Base-by-base conservation (phyloP, 1,140 invertebrate species). In the Alviniconcha marisindica region DNA sequence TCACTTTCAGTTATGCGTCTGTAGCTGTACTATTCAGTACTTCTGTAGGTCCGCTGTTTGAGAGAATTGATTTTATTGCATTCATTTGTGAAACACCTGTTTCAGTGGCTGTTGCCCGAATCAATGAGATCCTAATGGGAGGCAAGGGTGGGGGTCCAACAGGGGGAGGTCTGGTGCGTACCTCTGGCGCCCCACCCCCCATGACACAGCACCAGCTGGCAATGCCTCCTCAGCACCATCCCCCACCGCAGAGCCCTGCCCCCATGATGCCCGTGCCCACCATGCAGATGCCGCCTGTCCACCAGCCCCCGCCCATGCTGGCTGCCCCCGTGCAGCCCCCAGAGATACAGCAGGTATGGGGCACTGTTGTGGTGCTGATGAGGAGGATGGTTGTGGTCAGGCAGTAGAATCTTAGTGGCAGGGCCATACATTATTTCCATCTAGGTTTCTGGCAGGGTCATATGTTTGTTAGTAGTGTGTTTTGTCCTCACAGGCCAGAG, bases 41-140 rank as follows among this genome's bases (percentile, higher is more conserved):
- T n/a, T n/a, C n/a, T n/a, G n/a, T n/a, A n/a, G n/a, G n/a, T n/a
- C n/a, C n/a, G n/a, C n/a, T 77, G 7, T 74, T 74, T 66, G 7
- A 66, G 10, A 21, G 38, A 40, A 24, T 66, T 33, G 15, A 10
- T 66, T 10, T 66, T 12, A 14, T 28, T 66, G 31, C 12, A 24
- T 60, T n/a, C 56, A 60, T 60, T 60, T 60, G 21, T 60, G 56
- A 60, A n/a, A 18, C 56, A 51, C 40, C 79, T 82, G 74, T 88
- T 91, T 38, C 88, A 95, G 95, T 95, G 92, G 95, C 95, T 82
- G 94, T 95, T 83, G 92, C 94, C 83, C 94, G 94, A 90, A 95
- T 95, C 73, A 94, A 95, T 88, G 95, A 95, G 89, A 95, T 95
- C 38, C 95, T 95, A 36, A 85, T 82, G 0, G 88, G 88, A 80